These are phyloP conservation scores for Nudaria mundana DNA, from an alignment of 2,888 invertebrate genomes.

Conservation along the genomic window DNA sequence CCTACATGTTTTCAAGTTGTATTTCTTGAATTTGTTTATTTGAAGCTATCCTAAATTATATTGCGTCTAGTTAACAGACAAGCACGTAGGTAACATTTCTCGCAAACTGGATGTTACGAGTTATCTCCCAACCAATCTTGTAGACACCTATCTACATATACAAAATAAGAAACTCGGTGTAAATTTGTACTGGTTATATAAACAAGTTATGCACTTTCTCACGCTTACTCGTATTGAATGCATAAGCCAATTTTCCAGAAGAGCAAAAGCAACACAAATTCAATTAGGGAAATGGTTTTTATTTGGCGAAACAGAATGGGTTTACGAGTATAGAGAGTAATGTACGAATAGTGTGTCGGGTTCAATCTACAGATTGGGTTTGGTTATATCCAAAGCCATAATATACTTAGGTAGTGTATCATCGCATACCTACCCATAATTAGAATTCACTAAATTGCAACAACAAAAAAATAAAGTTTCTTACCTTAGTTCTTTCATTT, in stretches of 20 bases:
- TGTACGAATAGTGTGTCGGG: slow-evolving; percentile 55
- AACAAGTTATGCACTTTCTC: slow-evolving; percentile 65
- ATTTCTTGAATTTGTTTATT: no score
- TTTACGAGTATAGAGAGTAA: slow-evolving; percentile 61
- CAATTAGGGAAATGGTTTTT: slow-evolving; percentile 73
- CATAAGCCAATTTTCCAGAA: slow-evolving; percentile 72
- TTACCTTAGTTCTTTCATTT: no score
- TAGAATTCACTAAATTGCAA: no score
- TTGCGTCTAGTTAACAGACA: slow-evolving; percentile 17
- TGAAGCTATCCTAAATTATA: slow-evolving; percentile 22
- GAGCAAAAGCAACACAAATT: slow-evolving; percentile 74
- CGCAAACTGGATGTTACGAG: slow-evolving; percentile 11
- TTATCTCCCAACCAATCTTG: slow-evolving; percentile 32
- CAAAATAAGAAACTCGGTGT: slow-evolving; percentile 43
- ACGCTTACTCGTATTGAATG: slow-evolving; percentile 59
- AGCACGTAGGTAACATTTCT: slow-evolving; percentile 18
- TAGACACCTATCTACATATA: slow-evolving; percentile 46
- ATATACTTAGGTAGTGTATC: no score
- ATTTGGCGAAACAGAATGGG: slow-evolving; percentile 53
- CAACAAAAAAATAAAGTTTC: no score
- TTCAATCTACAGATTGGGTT: slow-evolving; percentile 60
- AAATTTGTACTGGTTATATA: slow-evolving; percentile 47
- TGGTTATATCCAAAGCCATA: slow-evolving; percentile 14
- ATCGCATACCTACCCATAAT: no score
- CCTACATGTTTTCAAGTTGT: no score